phyloP scores from a whole-genome alignment of 2,113 vertebrate genomes.

The Scomber scombrus region DNA sequence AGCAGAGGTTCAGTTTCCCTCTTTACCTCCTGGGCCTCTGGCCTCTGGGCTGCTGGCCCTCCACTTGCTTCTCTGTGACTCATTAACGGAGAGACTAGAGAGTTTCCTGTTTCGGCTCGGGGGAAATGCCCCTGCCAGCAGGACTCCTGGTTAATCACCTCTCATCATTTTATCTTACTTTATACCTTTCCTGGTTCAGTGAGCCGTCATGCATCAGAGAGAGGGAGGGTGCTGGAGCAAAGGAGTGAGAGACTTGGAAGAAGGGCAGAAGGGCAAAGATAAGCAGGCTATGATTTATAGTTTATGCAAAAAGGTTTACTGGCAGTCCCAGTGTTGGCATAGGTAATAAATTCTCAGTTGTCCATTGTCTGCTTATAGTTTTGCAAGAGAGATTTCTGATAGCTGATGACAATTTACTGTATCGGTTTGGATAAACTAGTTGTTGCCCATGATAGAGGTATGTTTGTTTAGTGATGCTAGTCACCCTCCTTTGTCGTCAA shows the following conservation, averaged over 20 bases:
- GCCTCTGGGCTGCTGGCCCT: conserved; percentile 33
- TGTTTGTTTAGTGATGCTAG: conserved; percentile 45
- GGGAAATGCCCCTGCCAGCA: conserved; percentile 17
- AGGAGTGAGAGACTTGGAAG: not conserved
- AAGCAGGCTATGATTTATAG: not conserved
- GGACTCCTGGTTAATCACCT: conserved; percentile 56
- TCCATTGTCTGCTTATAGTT: not conserved
- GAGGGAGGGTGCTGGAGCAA: not conserved
- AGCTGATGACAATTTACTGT: not conserved
- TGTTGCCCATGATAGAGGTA: conserved; percentile 32
- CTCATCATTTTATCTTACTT: conserved; percentile 47
- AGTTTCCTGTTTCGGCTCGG: conserved; percentile 57
- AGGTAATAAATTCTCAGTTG: not conserved
- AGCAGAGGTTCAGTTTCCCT: conserved; percentile 38
- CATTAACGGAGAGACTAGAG: conserved; percentile 57
- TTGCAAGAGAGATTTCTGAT: not conserved
- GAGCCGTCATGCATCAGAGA: conserved; percentile 4
- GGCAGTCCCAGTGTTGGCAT: not conserved
- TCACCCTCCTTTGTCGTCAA: conserved; percentile 14
- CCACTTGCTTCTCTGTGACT: conserved; percentile 58
- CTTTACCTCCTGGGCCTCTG: conserved; percentile 51
- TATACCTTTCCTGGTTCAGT: conserved; percentile 32
- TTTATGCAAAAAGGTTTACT: not conserved
- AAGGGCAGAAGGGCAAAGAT: not conserved
- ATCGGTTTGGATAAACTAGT: not conserved